A percentile compares a stretch with the other conserved stretches of the same genome.
Conservation (phyloP, 1,140 invertebrate species). For the Ips typographus region DNA sequence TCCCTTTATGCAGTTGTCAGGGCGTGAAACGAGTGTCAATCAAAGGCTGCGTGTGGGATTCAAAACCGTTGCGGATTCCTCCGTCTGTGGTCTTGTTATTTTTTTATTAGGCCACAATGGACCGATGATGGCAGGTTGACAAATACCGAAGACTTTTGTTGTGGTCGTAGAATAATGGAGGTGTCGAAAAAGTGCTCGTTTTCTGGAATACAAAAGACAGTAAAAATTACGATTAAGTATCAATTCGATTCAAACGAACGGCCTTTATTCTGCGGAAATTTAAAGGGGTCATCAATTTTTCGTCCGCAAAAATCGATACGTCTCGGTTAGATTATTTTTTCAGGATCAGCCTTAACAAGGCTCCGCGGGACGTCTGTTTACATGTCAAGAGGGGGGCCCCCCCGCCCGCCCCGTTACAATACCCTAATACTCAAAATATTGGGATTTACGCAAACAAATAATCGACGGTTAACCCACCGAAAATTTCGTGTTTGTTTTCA, state of each 20-base stretch:
- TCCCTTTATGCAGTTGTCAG: constrained; percentile 14
- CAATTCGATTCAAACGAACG: neutral
- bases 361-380: constrained; percentile 39
- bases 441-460: constrained; percentile 47
- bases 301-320: constrained; percentile 20
- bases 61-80: neutral
- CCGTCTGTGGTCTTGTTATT: constrained; percentile 23
- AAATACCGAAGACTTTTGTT: constrained; percentile 23
- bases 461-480: constrained; percentile 38
- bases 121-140: constrained; percentile 18
- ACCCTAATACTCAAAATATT: constrained; percentile 46
- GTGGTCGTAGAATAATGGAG: constrained; percentile 3
- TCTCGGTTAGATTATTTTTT: constrained; percentile 39
- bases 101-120: constrained; percentile 26
- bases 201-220: no score
- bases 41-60: constrained; percentile 21
- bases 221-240: no score
- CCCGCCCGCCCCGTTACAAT: constrained; percentile 38
- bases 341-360: constrained; percentile 40
- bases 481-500: constrained; percentile 43
- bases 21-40: constrained; percentile 19
- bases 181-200: neutral
- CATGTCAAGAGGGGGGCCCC: neutral
- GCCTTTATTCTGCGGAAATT: neutral
- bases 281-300: constrained; percentile 7